Conservation (phyloP, 2,888 invertebrate species). For the Pediacus dermestoides region DNA sequence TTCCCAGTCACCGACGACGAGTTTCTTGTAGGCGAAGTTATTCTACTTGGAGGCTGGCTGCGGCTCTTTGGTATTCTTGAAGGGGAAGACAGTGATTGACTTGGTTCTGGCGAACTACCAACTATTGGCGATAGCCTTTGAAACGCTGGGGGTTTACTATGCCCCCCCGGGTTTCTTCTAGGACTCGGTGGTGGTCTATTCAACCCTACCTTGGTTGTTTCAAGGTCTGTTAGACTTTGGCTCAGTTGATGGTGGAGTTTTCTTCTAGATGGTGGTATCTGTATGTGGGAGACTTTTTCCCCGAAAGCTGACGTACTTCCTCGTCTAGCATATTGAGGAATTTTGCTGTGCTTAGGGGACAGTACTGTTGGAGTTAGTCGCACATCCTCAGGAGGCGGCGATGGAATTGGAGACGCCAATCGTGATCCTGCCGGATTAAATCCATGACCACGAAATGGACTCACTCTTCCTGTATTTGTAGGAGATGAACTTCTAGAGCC, state of each 20-base stretch:
- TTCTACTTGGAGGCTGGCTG: slow-evolving; percentile 40
- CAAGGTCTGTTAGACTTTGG: slow-evolving; percentile 42
- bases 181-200: slow-evolving; percentile 37
- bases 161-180: slow-evolving; percentile 20
- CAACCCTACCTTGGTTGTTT: slow-evolving; percentile 24
- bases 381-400: slow-evolving; percentile 37
- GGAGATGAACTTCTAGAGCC: slow-evolving; percentile 44
- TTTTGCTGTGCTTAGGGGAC: slow-evolving; percentile 28
- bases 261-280: slow-evolving; percentile 27
- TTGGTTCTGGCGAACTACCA: slow-evolving; percentile 48
- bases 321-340: slow-evolving; percentile 36
- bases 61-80: slow-evolving; percentile 40
- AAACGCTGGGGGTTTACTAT: slow-evolving; percentile 35
- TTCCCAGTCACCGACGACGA: slow-evolving; percentile 19
- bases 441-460: slow-evolving; percentile 48
- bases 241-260: slow-evolving; percentile 39
- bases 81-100: slow-evolving; percentile 46
- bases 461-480: slow-evolving; percentile 42
- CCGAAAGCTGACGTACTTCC: slow-evolving; percentile 34
- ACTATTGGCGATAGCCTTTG: slow-evolving; percentile 44
- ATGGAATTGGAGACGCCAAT: slow-evolving; percentile 44
- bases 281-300: slow-evolving; percentile 35
- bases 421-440: slow-evolving; percentile 48
- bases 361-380: slow-evolving; percentile 21
- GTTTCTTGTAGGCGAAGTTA: slow-evolving; percentile 36